Base-by-base conservation (phyloP, 2,888 invertebrate genomes). In the Caenorhabditis sp. region DNA sequence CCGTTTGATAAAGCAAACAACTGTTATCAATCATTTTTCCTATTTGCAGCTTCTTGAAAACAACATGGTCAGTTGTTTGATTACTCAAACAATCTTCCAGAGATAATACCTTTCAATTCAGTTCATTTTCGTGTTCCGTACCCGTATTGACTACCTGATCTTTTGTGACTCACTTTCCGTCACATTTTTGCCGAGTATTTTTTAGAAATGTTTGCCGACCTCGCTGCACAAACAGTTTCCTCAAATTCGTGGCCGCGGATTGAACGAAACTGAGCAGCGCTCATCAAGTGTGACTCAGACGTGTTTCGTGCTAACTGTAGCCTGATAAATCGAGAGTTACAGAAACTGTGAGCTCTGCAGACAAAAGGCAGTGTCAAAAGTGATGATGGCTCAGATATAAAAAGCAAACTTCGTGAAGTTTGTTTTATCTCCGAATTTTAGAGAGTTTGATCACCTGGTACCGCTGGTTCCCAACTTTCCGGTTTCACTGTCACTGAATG, bases 271-370 rank as follows among this genome's bases (percentile, higher is more conserved):
- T 40, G 40, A 6, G 40, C 76, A 50, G 76, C 44, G 67, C 67
- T 76, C 76, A 76, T 76, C 67, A 67, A 53, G 22, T 61, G 67
- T 76, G 76, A 76, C 67, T 67, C 76, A 76, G 40, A 11, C 74
- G 65, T 74, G 65, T 53, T 76, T 67, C 65, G 74, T 74, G 74
- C 26, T 65, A 50, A 50, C 58, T 51, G 74, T 74, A 74, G 65
- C 65, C 58, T 37, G 47, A 35, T 65, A 58, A 65, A 65, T 44
- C 64, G 50, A 22, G 9, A 9, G 9, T 9, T 32, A 9, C 9
- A 9, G 9, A 32, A 32, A 32, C 32, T 32, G 32, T 32, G 32
- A 32, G 32, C 32, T 37, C n/a, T n/a, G n/a, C 22, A 44, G 55
- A 60, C 40, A 20, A 15, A 26, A 8, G n/a, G 26, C 28, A 8